Conservation (phyloP, 2,797 vertebrate species). For the Lerista edwardsae region DNA sequence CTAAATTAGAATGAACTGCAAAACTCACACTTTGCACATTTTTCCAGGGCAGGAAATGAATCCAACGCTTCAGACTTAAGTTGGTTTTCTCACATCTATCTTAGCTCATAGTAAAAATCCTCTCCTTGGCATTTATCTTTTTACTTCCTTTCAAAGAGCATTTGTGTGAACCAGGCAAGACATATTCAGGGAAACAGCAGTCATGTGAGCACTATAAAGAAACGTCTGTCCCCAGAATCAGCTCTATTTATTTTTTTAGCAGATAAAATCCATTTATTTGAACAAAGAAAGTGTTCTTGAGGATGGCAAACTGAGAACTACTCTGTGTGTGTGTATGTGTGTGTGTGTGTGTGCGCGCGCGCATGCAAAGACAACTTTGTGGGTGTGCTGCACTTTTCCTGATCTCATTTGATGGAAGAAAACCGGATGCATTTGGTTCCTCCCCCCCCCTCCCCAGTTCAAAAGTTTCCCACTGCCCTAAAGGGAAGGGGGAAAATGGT, state of each 20-base stretch:
- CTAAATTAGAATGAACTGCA: not conserved
- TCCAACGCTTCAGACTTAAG: not conserved
- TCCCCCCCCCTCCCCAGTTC: no score
- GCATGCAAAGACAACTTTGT: not conserved
- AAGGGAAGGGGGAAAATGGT: not conserved
- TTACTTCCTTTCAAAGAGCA: slow-evolving; percentile 40
- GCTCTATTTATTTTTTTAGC: slow-evolving; percentile 44
- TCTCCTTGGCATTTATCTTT: slow-evolving; percentile 19
- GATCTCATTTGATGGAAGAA: not conserved
- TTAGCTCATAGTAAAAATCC: slow-evolving; percentile 23
- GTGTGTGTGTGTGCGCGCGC: not conserved
- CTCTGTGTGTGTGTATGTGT: not conserved
- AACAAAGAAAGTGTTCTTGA: not conserved
- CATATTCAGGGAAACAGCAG: not conserved
- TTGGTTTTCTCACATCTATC: not conserved
- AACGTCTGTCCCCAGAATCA: slow-evolving; percentile 36
- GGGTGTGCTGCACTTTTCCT: slow-evolving; percentile 32
- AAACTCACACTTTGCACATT: not conserved
- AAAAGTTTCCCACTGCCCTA: slow-evolving; percentile 39
- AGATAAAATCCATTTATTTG: not conserved
- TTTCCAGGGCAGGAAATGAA: not conserved
- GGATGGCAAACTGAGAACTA: not conserved
- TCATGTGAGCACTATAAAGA: slow-evolving; percentile 15
- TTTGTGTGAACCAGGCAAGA: slow-evolving; percentile 21
- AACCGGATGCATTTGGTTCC: not conserved